phyloP scores from a whole-genome alignment of 2,113 vertebrate genomes.

The Fulmarus glacialis region DNA sequence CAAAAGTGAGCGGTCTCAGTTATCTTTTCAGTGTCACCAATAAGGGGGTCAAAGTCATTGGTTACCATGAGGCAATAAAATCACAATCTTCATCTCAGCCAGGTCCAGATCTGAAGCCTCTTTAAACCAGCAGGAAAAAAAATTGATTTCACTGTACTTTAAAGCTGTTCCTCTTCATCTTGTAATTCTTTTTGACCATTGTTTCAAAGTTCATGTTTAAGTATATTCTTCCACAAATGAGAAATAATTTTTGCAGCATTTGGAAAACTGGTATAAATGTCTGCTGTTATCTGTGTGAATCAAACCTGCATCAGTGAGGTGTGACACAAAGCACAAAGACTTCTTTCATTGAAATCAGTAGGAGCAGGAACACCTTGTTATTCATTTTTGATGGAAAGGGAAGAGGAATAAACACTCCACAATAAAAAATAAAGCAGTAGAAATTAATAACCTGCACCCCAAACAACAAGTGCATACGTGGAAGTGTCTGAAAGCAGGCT shows the following conservation, averaged over 20 bases:
- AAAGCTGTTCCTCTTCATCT: neutral
- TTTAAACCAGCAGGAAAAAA: neutral
- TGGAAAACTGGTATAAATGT: neutral
- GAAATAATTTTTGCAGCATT: neutral
- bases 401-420: neutral
- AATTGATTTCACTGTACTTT: neutral
- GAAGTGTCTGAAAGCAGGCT: neutral
- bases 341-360: neutral
- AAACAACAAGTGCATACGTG: neutral
- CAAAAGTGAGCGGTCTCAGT: neutral
- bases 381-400: neutral
- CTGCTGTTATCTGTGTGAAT: neutral
- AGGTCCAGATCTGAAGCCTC: neutral
- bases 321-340: neutral
- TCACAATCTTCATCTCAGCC: neutral
- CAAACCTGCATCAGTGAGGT: neutral
- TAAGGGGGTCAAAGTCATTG: neutral
- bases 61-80: neutral
- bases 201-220: neutral
- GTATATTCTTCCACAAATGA: neutral
- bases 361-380: neutral
- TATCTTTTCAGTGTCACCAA: neutral
- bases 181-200: neutral
- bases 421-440: neutral
- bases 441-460: neutral